These are phyloP conservation scores for Omphaloscelis lunosa DNA, from an alignment of 2,888 invertebrate genomes.

Conservation along the genomic window DNA sequence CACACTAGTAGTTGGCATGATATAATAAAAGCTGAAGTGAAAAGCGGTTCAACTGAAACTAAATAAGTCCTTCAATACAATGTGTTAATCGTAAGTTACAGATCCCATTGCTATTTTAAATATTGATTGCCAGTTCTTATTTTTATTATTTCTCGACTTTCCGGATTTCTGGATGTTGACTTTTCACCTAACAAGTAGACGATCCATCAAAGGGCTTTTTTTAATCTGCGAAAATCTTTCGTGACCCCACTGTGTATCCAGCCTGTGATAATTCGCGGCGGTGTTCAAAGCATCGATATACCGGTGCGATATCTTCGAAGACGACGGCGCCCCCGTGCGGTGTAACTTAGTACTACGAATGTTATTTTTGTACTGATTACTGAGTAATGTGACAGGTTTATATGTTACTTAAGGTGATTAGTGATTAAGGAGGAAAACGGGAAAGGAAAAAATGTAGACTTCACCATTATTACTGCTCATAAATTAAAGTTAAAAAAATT, in stretches of 20 bases:
- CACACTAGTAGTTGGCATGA: not conserved
- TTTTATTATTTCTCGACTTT: not conserved
- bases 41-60: not conserved
- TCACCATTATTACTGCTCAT: not conserved
- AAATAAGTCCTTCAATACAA: not conserved
- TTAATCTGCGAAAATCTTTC: not conserved
- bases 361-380: constrained; percentile 54
- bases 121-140: not conserved
- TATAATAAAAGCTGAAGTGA: not conserved
- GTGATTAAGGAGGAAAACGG: constrained; percentile 9
- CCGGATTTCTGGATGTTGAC: not conserved
- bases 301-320: constrained; percentile 71
- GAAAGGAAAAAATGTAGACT: too few species aligned
- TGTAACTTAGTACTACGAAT: constrained; percentile 51
- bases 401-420: constrained; percentile 37
- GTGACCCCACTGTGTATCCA: constrained; percentile 51
- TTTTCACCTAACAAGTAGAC: not conserved
- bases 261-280: constrained; percentile 72
- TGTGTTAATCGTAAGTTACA: not conserved
- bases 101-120: not conserved
- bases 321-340: constrained; percentile 71
- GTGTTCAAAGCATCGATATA: constrained; percentile 70
- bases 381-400: constrained; percentile 60
- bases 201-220: not conserved
- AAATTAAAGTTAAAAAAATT: not conserved